These are phyloP conservation scores for Hypomecis atomaria DNA, from an alignment of 2,888 invertebrate genomes.

Conservation along the genomic window DNA sequence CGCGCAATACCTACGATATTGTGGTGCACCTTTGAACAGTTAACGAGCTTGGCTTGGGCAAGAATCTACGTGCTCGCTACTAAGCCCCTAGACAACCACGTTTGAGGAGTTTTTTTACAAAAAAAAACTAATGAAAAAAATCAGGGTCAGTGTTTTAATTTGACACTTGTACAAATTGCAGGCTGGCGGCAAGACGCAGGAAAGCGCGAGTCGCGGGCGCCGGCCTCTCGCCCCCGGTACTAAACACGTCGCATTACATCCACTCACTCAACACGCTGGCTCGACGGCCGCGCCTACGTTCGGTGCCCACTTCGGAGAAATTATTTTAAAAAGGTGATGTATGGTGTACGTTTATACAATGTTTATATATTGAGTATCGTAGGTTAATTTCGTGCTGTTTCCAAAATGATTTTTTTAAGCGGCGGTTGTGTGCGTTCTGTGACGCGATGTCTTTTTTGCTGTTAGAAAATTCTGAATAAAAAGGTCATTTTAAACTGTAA, in stretches of 20 bases:
- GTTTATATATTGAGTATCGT: constrained; percentile 82
- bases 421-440: constrained; percentile 38
- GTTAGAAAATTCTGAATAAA: too few species aligned
- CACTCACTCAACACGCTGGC: too few species aligned
- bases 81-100: too few species aligned
- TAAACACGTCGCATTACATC: constrained; percentile 70
- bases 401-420: constrained; percentile 51
- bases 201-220: constrained; percentile 55
- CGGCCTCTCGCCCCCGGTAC: constrained; percentile 59
- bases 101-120: not conserved
- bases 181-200: constrained; percentile 67
- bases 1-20: too few species aligned
- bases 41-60: too few species aligned
- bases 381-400: constrained; percentile 83
- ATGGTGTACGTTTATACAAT: constrained; percentile 79
- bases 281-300: too few species aligned
- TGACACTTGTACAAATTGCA: constrained; percentile 43
- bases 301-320: constrained; percentile 13
- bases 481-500: too few species aligned
- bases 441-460: constrained; percentile 7
- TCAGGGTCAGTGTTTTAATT: not conserved
- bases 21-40: too few species aligned
- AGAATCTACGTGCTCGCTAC: too few species aligned
- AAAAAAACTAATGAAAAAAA: not conserved
- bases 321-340: constrained; percentile 64